Conservation (phyloP, 2,797 vertebrate genomes). For the Gymnodraco acuticeps region DNA sequence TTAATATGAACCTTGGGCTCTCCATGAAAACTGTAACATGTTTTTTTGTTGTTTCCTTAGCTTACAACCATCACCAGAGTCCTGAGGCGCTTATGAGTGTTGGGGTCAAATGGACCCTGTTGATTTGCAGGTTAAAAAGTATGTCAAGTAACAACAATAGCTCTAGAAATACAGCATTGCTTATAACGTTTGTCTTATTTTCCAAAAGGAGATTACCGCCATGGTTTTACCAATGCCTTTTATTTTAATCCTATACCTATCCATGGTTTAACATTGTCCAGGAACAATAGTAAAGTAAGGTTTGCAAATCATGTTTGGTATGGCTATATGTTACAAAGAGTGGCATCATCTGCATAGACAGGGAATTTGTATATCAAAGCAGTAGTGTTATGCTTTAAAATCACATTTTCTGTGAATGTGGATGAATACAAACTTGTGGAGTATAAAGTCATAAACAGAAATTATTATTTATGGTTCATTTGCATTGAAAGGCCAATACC, state of each 20-base stretch:
- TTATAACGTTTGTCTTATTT: neutral
- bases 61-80: neutral
- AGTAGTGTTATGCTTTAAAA: neutral
- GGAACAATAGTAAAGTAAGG: neutral
- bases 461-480: constrained; percentile 24
- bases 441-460: constrained; percentile 1
- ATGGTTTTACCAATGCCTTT: neutral
- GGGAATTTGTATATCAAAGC: neutral
- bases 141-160: too few species aligned
- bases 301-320: neutral
- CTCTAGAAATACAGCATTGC: neutral
- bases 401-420: neutral
- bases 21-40: neutral
- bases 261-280: neutral
- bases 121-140: neutral
- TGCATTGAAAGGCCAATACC: constrained; percentile 29
- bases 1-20: neutral
- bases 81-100: neutral
- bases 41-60: constrained; percentile 3
- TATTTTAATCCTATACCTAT: neutral
- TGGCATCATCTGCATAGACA: constrained; percentile 19
- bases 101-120: constrained; percentile 3
- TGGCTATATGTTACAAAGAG: neutral
- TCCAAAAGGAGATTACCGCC: neutral
- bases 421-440: neutral